Percentiles rank a stretch among this genome's conserved stretches.
Evolutionary conservation across 2,888 invertebrate genomes (phyloP).

Genomic region (Aphodius sticticus): DNA sequence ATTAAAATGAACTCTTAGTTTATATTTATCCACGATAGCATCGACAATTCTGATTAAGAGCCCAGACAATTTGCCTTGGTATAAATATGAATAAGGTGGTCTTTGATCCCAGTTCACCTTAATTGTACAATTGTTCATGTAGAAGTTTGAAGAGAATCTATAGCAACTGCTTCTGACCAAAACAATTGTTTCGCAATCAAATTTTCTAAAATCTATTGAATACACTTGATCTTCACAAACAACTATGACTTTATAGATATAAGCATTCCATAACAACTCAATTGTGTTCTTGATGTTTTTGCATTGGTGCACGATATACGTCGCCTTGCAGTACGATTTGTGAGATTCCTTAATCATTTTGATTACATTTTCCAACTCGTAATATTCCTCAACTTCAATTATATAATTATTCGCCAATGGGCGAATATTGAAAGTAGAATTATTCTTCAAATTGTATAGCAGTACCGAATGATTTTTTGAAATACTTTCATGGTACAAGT

Average conservation of each 20-base stretch:
- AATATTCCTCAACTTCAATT: neutral
- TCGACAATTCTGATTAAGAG: neutral
- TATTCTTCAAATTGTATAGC: neutral
- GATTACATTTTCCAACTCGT: neutral
- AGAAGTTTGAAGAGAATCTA: neutral
- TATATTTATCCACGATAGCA: neutral
- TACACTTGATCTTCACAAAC: neutral
- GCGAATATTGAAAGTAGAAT: neutral
- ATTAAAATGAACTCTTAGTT: neutral
- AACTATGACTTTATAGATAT: neutral
- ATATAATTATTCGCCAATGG: neutral
- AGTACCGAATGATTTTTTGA: neutral
- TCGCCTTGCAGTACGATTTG: neutral
- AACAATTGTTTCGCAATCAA: neutral
- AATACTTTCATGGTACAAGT: neutral
- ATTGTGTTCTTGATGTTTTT: neutral
- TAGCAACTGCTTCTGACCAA: neutral
- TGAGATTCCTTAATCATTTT: neutral
- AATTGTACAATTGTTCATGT: neutral
- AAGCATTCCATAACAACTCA: neutral
- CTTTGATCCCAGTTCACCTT: neutral
- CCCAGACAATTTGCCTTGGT: neutral
- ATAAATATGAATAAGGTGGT: neutral
- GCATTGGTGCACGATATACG: neutral
- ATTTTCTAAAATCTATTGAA: neutral